phyloP scores from a whole-genome alignment of 2,113 vertebrate species.

The Pterophyllum scalare region DNA sequence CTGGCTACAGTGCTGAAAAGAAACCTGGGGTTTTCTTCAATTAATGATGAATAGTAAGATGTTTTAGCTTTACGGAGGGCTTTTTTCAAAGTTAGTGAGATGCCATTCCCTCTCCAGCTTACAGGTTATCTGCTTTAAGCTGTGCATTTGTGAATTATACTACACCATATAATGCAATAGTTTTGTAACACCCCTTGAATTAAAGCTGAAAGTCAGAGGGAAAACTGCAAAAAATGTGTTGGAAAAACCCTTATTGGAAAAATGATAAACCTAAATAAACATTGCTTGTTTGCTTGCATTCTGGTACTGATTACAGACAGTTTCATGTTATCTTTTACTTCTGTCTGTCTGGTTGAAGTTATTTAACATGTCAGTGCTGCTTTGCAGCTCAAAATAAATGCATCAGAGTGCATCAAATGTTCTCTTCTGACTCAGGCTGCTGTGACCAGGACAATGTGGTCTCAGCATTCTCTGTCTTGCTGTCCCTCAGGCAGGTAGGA shows the following conservation, averaged over 20 bases:
- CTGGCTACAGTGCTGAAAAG: too few relatives aligned
- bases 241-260: not conserved
- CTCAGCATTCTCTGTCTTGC: not conserved
- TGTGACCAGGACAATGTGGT: slow-evolving; percentile 15
- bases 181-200: not conserved
- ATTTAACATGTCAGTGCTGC: not conserved
- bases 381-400: slow-evolving; percentile 6
- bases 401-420: not conserved
- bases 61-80: too few relatives aligned
- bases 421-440: slow-evolving; percentile 1
- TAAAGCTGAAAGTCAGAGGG: too few relatives aligned
- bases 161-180: too few relatives aligned
- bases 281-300: not conserved
- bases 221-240: too few relatives aligned
- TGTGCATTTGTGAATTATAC: too few relatives aligned
- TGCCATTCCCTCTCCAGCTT: too few relatives aligned
- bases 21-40: too few relatives aligned
- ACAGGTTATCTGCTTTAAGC: too few relatives aligned
- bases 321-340: not conserved
- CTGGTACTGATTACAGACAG: not conserved
- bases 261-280: not conserved
- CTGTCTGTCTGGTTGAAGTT: not conserved
- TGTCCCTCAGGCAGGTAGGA: not conserved
- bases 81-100: too few relatives aligned
- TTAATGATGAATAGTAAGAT: too few relatives aligned